phyloP scores from a whole-genome alignment of 2,888 invertebrate genomes.

The Heliconius hortense region DNA sequence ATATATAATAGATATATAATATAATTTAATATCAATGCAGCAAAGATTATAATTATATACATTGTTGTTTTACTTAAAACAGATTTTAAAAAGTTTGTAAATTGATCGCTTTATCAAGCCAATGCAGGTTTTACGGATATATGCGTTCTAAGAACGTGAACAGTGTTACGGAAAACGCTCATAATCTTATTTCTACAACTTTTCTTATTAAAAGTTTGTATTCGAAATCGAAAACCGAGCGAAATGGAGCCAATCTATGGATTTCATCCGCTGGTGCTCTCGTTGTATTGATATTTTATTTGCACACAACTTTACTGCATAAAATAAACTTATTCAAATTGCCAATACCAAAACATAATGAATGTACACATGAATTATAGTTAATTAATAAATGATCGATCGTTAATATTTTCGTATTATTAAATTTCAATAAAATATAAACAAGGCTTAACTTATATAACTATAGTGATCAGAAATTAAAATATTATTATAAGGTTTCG shows the following conservation, averaged over 20 bases:
- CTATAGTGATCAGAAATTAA: conserved; percentile 6
- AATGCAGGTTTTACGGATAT: conserved; percentile 10
- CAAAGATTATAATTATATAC: not conserved
- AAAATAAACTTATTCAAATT: conserved; percentile 9
- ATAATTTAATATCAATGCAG: not conserved
- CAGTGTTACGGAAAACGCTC: conserved; percentile 48
- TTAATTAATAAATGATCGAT: not conserved
- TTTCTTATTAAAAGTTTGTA: conserved; percentile 74
- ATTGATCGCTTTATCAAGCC: conserved; percentile 5
- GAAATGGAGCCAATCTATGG: conserved; percentile 53
- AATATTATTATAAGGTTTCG: not conserved
- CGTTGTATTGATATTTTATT: conserved; percentile 50
- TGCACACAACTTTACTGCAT: conserved; percentile 36
- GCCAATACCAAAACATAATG: not conserved
- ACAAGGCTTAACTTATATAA: not conserved
- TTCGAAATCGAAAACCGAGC: conserved; percentile 54
- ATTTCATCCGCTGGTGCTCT: conserved; percentile 57
- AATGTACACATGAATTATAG: not conserved
- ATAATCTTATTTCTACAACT: conserved; percentile 63
- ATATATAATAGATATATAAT: no score
- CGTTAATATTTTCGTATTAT: not conserved
- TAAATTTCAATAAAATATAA: conserved; percentile 6
- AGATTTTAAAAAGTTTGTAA: not conserved
- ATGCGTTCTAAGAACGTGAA: conserved; percentile 24
- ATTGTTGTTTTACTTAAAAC: not conserved